Evolutionary conservation across 2,888 invertebrate genomes (phyloP), one percentile per base, ranked within the genome.

Genomic region (Tribolium freemani): DNA sequence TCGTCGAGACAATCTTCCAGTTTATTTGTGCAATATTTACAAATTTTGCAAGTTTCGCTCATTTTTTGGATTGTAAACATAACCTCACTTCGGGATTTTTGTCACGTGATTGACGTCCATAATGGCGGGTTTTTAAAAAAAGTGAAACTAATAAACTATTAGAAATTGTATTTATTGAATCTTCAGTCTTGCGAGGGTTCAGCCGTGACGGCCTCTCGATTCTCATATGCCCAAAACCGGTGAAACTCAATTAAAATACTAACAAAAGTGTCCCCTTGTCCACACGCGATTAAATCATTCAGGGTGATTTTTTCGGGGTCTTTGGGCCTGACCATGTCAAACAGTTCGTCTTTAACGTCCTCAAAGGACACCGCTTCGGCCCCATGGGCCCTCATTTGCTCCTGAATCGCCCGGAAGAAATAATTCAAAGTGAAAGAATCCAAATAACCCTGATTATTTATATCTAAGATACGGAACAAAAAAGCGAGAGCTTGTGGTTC

Each of bases 211-310:
- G 92, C 91, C 88, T 98, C 98, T 77, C 98, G 89, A 86, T 97
- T 96, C 88, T 98, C 98, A 84, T 98, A 97, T 0, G 95, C 95
- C 96, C 96, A 97, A 89, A 98, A 98, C 58, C 97, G 96, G 86
- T 98, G 96, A 81, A 97, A 92, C 87, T 99, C 98, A 77, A 97
- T 93, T 70, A 99, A 88, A 84, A 99, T 97, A 81, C 96, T 96
- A 45, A 97, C 92, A 72, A 98, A 95, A 0, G 96, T 97, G 82
- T 96, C 97, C 0, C 97, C 98, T 86, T 96, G 96, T 0, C 96
- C 96, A 87, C 96, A 93, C 69, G 90, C 89, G 56, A 96, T 89
- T 64, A 98, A 89, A 88, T 98, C 98, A 79, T 92, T 91, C 2
- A 97, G 87, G 0, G 96, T 97, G 77, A 98, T 97, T 84, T 91